A percentile compares a stretch with the other conserved stretches of the same genome.
These are phyloP conservation scores for pig (Sus scrofa) DNA, from an alignment of 2,113 vertebrate genomes.

Conservation along the genomic window T2T-Sscrofa CM000815.6:105529001-105529500, in stretches of 20 bases:
- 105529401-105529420: too few relatives aligned
- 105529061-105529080: neutral
- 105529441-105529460: neutral
- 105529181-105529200: neutral
- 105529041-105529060: neutral
- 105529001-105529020: neutral
- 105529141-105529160: too few relatives aligned
- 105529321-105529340: neutral
- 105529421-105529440: too few relatives aligned
- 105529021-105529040: accelerated
- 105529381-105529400: too few relatives aligned
- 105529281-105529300: neutral
- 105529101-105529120: too few relatives aligned
- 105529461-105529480: neutral
- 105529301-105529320: neutral
- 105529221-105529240: neutral
- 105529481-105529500: too few relatives aligned
- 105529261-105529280: neutral
- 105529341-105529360: neutral
- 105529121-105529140: too few relatives aligned
- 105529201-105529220: neutral
- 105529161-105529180: neutral
- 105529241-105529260: neutral
- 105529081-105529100: too few relatives aligned
- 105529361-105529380: too few relatives aligned